Conservation (phyloP, 92 coral and sea anemone genomes). For the Porites cylindrica region DNA sequence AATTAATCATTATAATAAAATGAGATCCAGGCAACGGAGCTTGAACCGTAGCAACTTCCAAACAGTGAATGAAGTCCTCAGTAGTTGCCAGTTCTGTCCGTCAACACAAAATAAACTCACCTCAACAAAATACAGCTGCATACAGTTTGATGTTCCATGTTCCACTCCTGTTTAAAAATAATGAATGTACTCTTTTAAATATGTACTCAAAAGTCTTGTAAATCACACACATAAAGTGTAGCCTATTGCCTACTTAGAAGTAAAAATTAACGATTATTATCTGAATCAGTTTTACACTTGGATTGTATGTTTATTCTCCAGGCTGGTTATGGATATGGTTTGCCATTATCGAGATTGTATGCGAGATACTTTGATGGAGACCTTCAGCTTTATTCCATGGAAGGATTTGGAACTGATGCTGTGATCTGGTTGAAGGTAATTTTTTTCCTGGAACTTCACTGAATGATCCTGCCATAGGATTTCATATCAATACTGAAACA, state of each 20-base stretch:
- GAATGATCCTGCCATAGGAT: no score
- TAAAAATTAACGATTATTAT: background rate
- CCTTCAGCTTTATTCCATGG: slow-evolving; percentile 93
- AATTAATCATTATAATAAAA: no score
- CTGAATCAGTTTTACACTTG: no score
- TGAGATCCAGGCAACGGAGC: no score
- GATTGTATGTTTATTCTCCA: slow-evolving; percentile 16
- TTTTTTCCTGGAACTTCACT: background rate
- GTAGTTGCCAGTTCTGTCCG: no score
- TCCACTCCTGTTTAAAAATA: no score
- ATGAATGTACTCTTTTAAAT: background rate
- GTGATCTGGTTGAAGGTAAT: slow-evolving; percentile 93
- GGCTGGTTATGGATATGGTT: slow-evolving; percentile 99
- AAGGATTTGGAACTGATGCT: slow-evolving; percentile 99
- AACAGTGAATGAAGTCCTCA: no score
- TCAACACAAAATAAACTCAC: no score
- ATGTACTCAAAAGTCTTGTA: background rate
- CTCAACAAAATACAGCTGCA: no score
- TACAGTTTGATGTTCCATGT: no score
- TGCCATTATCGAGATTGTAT: slow-evolving; percentile 97
- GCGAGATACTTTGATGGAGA: slow-evolving; percentile 99
- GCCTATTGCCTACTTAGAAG: background rate
- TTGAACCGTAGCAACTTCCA: no score
- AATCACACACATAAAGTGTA: background rate
- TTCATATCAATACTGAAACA: no score